Base-by-base conservation (phyloP, 2,113 vertebrate genomes). In the Penelope pileata region DNA sequence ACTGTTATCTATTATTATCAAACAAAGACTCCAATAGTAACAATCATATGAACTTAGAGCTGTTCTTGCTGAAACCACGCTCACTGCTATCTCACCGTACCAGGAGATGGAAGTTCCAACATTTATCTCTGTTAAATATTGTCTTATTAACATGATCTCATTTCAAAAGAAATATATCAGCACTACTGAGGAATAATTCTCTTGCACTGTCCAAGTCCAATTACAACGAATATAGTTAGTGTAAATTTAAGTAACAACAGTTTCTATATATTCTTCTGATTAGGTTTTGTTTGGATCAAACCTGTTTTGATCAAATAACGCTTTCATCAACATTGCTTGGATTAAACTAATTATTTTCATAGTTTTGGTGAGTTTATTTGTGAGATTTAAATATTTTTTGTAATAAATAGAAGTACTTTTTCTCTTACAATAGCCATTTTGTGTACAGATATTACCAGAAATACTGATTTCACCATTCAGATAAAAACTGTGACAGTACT, bases 41-140 rank as follows among this genome's bases (percentile, higher is more conserved):
- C 93, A 66, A 72, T 32, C 68, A 86, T 81, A 75, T 0, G 10
- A 73, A 76, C 18, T 77, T 56, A n/a, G 29, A 36, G 73, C 29
- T 6, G 2, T 67, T 92, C 70, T 91, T 82, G 91, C 87, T 96
- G 92, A 96, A 93, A 80, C 78, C 48, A 81, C 43, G n/a, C 62
- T 80, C 32, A 74, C 74, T 86, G 54, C 29, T 77, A 21, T 85
- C 81, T 79, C 60, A 13, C 34, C 36, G 17, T 59, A 40, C 45
- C 81, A 93, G 68, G 63, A 91, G 42, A 66, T 36, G 59, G 10
- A 56, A 68, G 16, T 32, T 94, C 74, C 92, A 83, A 91, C 58
- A 62, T 48, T 54, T 17, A n/a, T 79, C 70, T 86, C 45, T 81
- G 70, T 69, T 92, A 95, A 94, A 93, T 60, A 70, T 16, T 74